Conservation (phyloP, 2,113 vertebrate species). For the Callithrix jacchus region DNA sequence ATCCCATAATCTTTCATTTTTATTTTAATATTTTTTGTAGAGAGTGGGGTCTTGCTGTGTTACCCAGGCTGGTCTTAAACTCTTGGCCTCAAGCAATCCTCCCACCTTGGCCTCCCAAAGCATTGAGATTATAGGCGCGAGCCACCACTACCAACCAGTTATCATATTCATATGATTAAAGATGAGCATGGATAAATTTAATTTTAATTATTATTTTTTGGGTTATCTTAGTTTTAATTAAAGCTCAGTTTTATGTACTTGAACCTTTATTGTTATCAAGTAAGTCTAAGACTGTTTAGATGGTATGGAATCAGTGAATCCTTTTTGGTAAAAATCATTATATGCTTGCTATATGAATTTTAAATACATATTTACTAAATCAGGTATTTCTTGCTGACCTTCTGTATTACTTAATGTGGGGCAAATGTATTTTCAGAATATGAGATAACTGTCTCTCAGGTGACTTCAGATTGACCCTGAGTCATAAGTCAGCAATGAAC, state of each 20-base stretch:
- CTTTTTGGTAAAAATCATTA: conserved; percentile 27
- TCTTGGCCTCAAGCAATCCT: no score
- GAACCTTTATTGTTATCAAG: neutral
- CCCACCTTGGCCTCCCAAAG: no score
- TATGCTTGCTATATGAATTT: neutral
- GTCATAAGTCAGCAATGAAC: neutral
- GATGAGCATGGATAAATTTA: neutral
- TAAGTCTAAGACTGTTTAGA: neutral
- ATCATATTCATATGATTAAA: conserved; percentile 11
- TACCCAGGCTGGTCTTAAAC: no score
- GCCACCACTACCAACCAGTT: neutral
- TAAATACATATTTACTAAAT: conserved; percentile 19
- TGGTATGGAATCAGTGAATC: neutral
- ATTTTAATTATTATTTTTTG: neutral
- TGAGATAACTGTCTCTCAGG: neutral
- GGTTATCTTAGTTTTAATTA: neutral
- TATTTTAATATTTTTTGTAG: no score
- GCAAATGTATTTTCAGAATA: neutral
- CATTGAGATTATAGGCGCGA: no score
- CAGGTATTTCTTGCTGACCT: neutral
- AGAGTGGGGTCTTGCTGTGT: no score
- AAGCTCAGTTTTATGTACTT: neutral
- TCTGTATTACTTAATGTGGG: neutral
- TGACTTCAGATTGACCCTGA: neutral
- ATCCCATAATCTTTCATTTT: neutral